phyloP scores from a whole-genome alignment of 2,113 vertebrate genomes.

The Melanostigma gelatinosum region DNA sequence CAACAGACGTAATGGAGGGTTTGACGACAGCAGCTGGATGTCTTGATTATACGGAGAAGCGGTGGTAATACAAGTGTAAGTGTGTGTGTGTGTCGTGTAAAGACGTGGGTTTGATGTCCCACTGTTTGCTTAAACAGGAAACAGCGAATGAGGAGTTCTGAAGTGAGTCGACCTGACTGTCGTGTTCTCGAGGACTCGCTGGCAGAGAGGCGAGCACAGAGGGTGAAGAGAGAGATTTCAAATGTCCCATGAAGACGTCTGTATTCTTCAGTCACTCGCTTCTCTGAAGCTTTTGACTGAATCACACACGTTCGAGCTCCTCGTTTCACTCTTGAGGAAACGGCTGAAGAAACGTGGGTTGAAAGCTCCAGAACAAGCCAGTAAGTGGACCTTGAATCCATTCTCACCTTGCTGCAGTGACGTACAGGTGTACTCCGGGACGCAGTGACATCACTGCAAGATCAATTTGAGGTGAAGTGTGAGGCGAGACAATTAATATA shows the following conservation, averaged over 20 bases:
- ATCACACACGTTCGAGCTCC: too few relatives aligned
- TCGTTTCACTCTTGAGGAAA: too few relatives aligned
- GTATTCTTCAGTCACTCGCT: neutral
- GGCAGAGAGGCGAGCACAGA: slow-evolving; percentile 7
- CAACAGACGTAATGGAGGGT: neutral
- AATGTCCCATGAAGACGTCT: neutral
- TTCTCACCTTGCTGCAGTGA: too few relatives aligned
- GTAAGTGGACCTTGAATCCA: too few relatives aligned
- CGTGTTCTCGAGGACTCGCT: slow-evolving; percentile 16
- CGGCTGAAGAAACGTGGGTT: too few relatives aligned
- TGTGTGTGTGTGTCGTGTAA: slow-evolving; percentile 5
- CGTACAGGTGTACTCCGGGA: too few relatives aligned
- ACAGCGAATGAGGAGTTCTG: neutral
- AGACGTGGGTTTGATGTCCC: neutral
- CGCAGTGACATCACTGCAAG: too few relatives aligned
- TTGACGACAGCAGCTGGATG: neutral
- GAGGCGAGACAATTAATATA: too few relatives aligned
- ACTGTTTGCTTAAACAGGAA: too few relatives aligned
- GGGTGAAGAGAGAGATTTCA: neutral
- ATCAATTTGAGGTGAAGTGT: too few relatives aligned
- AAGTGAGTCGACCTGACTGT: slow-evolving; percentile 8
- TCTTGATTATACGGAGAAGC: neutral
- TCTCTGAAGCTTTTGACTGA: too few relatives aligned
- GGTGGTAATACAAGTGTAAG: neutral
- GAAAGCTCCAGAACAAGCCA: too few relatives aligned